Evolutionary conservation across 1,140 invertebrate genomes (phyloP).

Genomic region (Formica selysi): DNA sequence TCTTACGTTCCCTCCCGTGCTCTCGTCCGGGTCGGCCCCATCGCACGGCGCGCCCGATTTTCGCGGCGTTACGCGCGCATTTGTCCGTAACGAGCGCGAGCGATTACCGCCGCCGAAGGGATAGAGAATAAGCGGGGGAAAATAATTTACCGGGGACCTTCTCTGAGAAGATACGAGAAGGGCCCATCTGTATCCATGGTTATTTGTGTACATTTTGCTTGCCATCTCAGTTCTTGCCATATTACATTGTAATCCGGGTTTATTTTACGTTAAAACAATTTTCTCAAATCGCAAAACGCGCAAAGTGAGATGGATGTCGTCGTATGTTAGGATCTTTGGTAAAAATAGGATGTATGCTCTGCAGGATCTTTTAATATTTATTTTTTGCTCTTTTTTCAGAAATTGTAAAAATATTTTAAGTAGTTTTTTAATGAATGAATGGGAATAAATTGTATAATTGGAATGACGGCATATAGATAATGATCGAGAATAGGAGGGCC

Average conservation of each 20-base stretch:
- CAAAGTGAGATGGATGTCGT: background rate
- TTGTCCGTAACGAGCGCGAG: conserved; percentile 51
- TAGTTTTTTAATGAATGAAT: conserved; percentile 17
- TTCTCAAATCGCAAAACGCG: background rate
- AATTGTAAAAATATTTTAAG: conserved; percentile 1
- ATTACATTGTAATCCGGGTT: background rate
- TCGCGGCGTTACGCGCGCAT: conserved; percentile 66
- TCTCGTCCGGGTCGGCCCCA: background rate
- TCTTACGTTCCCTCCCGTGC: conserved; percentile 41
- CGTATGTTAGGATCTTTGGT: background rate
- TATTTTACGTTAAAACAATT: background rate
- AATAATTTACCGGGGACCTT: conserved; percentile 29
- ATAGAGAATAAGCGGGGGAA: background rate
- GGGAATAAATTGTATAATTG: conserved; percentile 54
- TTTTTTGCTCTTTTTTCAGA: background rate
- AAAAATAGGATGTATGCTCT: background rate
- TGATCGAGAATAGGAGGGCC: conserved; percentile 4
- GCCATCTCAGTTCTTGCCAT: background rate
- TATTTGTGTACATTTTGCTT: conserved; percentile 20
- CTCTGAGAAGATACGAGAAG: background rate
- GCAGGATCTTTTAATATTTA: background rate
- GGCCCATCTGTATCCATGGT: background rate
- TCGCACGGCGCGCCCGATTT: conserved; percentile 59
- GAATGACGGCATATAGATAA: conserved; percentile 23
- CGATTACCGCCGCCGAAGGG: background rate